A percentile compares a stretch with the other conserved stretches of the same genome.
Evolutionary conservation across 2,888 invertebrate species (phyloP).

Genomic region (Thera obeliscata): DNA sequence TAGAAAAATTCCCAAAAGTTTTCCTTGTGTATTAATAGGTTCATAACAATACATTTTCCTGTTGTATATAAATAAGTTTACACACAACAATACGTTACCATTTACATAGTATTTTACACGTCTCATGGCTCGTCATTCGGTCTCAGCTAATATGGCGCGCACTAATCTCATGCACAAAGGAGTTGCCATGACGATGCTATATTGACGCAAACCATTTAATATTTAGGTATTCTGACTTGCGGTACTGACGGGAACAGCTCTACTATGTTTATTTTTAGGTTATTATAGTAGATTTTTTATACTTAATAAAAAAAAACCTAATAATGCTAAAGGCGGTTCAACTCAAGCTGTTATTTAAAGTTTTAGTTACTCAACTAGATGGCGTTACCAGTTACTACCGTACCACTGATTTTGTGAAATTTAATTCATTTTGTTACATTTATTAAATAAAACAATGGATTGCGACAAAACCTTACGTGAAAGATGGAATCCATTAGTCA

Average conservation of each 20-base stretch:
- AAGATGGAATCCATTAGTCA: slow-evolving; percentile 27
- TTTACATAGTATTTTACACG: slow-evolving; percentile 32
- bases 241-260: slow-evolving; percentile 53
- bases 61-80: slow-evolving; percentile 23
- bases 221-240: slow-evolving; percentile 75
- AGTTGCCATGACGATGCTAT: slow-evolving; percentile 79
- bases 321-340: not conserved
- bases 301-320: no score
- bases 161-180: slow-evolving; percentile 80
- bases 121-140: slow-evolving; percentile 41
- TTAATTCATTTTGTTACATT: not conserved
- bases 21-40: slow-evolving; percentile 11
- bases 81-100: slow-evolving; percentile 28
- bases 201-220: slow-evolving; percentile 80
- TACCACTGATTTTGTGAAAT: not conserved
- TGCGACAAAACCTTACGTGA: slow-evolving; percentile 25
- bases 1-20: slow-evolving; percentile 5
- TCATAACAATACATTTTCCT: not conserved
- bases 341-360: no score
- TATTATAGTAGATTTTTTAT: no score
- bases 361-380: not conserved
- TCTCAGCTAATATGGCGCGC: slow-evolving; percentile 73
- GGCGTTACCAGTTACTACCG: not conserved
- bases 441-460: not conserved
- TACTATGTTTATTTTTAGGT: slow-evolving; percentile 2